phyloP scores from a whole-genome alignment of 2,797 vertebrate species.

The Columba guinea region DNA sequence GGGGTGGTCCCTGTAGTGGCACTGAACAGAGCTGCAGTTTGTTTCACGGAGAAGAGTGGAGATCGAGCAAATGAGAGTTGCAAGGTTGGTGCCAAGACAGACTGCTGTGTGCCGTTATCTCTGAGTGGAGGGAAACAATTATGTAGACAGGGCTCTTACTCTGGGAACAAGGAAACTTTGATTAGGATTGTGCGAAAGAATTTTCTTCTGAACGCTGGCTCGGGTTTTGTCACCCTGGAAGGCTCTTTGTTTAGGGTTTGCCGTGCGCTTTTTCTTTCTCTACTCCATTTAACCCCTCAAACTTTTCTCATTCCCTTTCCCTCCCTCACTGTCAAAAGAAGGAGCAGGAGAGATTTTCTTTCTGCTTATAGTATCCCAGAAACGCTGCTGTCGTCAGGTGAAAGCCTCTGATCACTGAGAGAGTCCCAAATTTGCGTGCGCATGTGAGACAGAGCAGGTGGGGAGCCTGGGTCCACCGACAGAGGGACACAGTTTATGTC shows the following conservation, averaged over 20 bases:
- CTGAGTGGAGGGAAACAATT: background rate
- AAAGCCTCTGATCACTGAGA: background rate
- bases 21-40: background rate
- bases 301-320: background rate
- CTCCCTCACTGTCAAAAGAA: background rate
- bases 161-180: background rate
- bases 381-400: background rate
- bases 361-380: background rate
- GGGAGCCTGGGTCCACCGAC: background rate
- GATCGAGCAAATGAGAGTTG: background rate
- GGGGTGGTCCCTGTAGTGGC: background rate
- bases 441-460: rapidly evolving
- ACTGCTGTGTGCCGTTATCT: background rate
- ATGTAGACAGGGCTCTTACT: background rate
- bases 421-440: rapidly evolving
- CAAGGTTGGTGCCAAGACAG: background rate
- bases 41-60: background rate
- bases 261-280: background rate
- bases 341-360: background rate
- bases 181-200: background rate
- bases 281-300: background rate
- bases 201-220: background rate
- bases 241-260: background rate
- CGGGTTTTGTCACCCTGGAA: background rate
- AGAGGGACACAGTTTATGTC: rapidly evolving